These are phyloP conservation scores for Scaptodrosophila latifasciaeformis DNA, from an alignment of 2,888 invertebrate genomes.

Conservation along the genomic window DNA sequence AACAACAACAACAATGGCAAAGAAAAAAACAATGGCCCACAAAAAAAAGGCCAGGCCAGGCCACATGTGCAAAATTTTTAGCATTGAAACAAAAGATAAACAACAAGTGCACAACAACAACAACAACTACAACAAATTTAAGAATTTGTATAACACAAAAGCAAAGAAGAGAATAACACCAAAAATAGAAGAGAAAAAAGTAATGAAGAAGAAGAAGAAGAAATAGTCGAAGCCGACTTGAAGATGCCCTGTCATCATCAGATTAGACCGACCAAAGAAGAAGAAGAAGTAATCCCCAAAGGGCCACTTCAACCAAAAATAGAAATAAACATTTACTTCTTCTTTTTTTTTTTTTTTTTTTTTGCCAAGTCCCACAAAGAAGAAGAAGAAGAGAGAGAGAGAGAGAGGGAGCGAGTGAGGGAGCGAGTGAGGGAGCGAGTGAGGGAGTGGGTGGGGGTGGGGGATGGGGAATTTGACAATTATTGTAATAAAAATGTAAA, in stretches of 20 bases:
- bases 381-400: not conserved
- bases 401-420: too few species aligned
- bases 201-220: slow-evolving; percentile 18
- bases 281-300: slow-evolving; percentile 9
- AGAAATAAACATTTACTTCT: not conserved
- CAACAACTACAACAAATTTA: slow-evolving; percentile 28
- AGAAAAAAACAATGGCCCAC: slow-evolving; percentile 18
- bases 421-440: too few species aligned
- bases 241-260: slow-evolving; percentile 19
- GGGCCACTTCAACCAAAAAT: not conserved
- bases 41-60: too few species aligned
- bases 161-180: not conserved
- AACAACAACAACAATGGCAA: slow-evolving; percentile 26
- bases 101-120: slow-evolving; percentile 11
- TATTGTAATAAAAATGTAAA: slow-evolving; percentile 56
- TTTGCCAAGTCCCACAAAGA: too few species aligned
- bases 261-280: slow-evolving; percentile 9
- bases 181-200: slow-evolving; percentile 13
- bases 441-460: too few species aligned
- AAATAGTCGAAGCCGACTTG: slow-evolving; percentile 4
- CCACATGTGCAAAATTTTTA: slow-evolving; percentile 61
- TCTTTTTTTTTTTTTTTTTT: too few species aligned
- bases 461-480: slow-evolving; percentile 34
- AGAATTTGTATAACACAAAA: slow-evolving; percentile 40
- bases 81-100: slow-evolving; percentile 64